A percentile compares a stretch with the other conserved stretches of the same genome.
phyloP scores from a whole-genome alignment of 1,140 invertebrate species.

The Temnothorax curvispinosus region DNA sequence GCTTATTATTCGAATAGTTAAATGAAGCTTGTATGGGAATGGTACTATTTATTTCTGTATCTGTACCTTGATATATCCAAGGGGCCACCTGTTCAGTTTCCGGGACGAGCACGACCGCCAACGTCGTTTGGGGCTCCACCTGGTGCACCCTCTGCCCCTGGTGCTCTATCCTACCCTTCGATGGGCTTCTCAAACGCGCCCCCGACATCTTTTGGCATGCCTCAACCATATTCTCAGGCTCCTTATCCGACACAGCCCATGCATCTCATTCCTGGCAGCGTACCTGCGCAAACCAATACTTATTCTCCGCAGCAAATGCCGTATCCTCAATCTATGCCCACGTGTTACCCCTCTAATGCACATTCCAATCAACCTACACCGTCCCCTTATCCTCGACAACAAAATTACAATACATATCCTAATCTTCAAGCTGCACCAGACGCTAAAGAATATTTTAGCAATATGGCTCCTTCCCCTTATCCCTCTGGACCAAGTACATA shows the following conservation, averaged over 20 bases:
- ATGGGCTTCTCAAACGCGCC: slow-evolving; percentile 71
- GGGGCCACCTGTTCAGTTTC: slow-evolving; percentile 81
- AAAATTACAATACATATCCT: slow-evolving; percentile 76
- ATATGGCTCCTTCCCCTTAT: slow-evolving; percentile 51
- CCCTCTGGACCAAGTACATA: slow-evolving; percentile 49
- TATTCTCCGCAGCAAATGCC: slow-evolving; percentile 64
- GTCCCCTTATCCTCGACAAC: slow-evolving; percentile 59
- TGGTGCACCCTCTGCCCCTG: slow-evolving; percentile 81
- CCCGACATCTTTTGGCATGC: slow-evolving; percentile 80
- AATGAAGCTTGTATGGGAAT: neutral
- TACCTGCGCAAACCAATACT: slow-evolving; percentile 34
- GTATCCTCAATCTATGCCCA: slow-evolving; percentile 60
- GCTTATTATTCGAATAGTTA: neutral
- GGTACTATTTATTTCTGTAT: slow-evolving; percentile 60
- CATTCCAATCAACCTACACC: slow-evolving; percentile 40
- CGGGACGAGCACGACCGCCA: slow-evolving; percentile 79
- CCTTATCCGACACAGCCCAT: slow-evolving; percentile 64
- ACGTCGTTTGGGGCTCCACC: slow-evolving; percentile 82
- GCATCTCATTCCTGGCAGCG: slow-evolving; percentile 34
- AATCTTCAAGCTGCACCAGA: slow-evolving; percentile 66
- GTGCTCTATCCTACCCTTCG: slow-evolving; percentile 71
- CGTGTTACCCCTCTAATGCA: slow-evolving; percentile 52
- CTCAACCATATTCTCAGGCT: slow-evolving; percentile 75
- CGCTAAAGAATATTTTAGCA: slow-evolving; percentile 42
- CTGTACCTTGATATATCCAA: slow-evolving; percentile 69